Evolutionary conservation across 1,140 invertebrate genomes (phyloP).

Genomic region (Pantala flavescens): DNA sequence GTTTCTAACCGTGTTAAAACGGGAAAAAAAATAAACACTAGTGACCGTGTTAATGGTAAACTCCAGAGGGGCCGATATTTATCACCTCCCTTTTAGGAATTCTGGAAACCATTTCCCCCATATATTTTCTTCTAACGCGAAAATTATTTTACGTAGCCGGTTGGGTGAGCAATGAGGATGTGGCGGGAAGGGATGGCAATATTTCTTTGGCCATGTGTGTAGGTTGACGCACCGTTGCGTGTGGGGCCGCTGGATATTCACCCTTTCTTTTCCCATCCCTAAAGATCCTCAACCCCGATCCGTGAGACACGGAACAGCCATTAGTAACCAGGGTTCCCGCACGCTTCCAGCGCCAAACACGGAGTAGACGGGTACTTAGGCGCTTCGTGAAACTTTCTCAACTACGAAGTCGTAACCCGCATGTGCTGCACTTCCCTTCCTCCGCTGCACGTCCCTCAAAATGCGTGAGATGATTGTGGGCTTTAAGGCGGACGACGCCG

Average conservation of each 20-base stretch:
- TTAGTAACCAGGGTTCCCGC: not conserved
- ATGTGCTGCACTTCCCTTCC: not conserved
- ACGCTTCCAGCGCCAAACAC: not conserved
- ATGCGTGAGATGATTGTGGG: too few relatives aligned
- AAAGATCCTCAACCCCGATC: not conserved
- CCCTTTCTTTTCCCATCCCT: too few relatives aligned
- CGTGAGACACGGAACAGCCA: not conserved
- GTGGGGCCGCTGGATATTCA: too few relatives aligned
- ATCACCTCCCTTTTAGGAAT: not conserved
- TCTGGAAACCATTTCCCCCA: not conserved
- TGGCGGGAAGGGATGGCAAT: not conserved
- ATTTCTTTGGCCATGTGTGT: not conserved
- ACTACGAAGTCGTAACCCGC: not conserved
- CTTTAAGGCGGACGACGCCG: too few relatives aligned
- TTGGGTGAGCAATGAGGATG: not conserved
- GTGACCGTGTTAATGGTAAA: too few relatives aligned
- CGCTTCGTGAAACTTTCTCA: not conserved
- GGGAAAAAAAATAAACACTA: too few relatives aligned
- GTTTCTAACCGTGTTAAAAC: too few relatives aligned
- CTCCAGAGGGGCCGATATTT: not conserved
- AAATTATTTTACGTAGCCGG: not conserved
- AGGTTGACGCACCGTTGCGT: not conserved
- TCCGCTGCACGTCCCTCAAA: not conserved
- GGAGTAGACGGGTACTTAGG: not conserved
- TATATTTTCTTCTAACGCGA: slow-evolving; percentile 7